These are phyloP conservation scores for Hippocampus kuda DNA, from an alignment of 2,797 vertebrate genomes.

Conservation along the genomic window DNA sequence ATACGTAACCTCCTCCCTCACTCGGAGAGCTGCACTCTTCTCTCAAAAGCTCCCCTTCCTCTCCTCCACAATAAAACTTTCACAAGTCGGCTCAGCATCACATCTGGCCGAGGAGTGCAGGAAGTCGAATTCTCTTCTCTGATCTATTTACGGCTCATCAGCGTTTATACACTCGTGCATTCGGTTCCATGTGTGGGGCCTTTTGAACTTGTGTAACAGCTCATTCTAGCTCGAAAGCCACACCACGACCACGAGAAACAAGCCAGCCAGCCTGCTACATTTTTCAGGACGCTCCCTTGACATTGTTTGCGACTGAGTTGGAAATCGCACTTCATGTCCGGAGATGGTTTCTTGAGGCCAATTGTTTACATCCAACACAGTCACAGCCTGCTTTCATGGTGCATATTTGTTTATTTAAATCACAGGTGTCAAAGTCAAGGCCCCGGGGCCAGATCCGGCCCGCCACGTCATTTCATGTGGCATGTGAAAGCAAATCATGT, in stretches of 20 bases:
- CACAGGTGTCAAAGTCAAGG: too few species aligned
- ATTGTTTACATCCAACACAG: not conserved
- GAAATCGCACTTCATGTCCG: not conserved
- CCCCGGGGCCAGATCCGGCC: too few species aligned
- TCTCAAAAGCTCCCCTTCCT: constrained; percentile 6
- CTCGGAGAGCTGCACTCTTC: constrained; percentile 2
- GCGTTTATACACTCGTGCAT: constrained; percentile 19
- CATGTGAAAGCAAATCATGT: too few species aligned
- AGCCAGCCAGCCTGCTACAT: not conserved
- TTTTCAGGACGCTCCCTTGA: not conserved
- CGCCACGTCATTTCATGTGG: too few species aligned
- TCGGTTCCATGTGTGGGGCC: constrained; percentile 1
- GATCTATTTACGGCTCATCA: constrained; percentile 30
- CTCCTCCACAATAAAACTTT: constrained; percentile 25
- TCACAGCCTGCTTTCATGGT: not conserved
- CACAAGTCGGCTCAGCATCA: constrained; percentile 28
- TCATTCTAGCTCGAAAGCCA: constrained; percentile 10
- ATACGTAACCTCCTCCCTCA: too few species aligned
- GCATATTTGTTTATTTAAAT: too few species aligned
- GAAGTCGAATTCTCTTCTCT: constrained; percentile 19
- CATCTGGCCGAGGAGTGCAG: constrained; percentile 19
- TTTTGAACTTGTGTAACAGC: not conserved
- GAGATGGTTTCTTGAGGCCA: not conserved
- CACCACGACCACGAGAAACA: not conserved
- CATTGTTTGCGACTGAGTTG: not conserved